Base-by-base conservation (phyloP, 2,888 invertebrate genomes). In the Margaritifera margaritifera region DNA sequence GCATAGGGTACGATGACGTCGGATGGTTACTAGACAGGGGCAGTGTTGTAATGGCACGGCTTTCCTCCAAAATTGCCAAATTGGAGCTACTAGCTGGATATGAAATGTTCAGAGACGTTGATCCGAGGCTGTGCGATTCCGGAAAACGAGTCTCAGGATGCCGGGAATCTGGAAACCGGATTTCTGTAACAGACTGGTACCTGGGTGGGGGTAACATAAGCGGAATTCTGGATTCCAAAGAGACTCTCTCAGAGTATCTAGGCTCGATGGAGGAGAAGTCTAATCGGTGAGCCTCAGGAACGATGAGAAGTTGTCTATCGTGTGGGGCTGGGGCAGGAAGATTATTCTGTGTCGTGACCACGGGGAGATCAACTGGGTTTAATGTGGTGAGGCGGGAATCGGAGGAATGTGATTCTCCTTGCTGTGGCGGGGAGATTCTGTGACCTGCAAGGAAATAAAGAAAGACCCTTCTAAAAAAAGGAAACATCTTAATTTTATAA, bases 51-150 rank as follows among this genome's bases (percentile, higher is more conserved):
- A 83, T 79, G 22, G 84, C 81, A 20, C 85, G 78, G 64, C 84
- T 84, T 67, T 86, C 86, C 64, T 84, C 81, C 52, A 85, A 66
- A 56, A 85, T 83, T 55, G 81, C 75, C 56, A 84, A 75, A 69
- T 86, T 85, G n/a, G 84, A 80, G 55, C 75, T 82, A 70, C 77
- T 80, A n/a, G 79, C 64, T 42, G 81, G 73, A 68, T 78, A 81
- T 61, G 83, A 78, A 61, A 77, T 71, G 22, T 76, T 74, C 54
- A 78, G 72, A 24, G 82, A 72, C 11, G 79, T 15, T 68, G 73
- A 64, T 65, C 78, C 66, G 27, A 71, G 64, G 58, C 71, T 51
- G 66, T 82, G 69, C 3, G 79, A 72, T 52, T 81, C 80, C 27
- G 75, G 51, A 64, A 80, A 78, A 54, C 80, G 64, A 19, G 78